Percentiles rank a stretch among this genome's conserved stretches.
These are phyloP conservation scores for Aramus guarauna DNA, from an alignment of 2,113 vertebrate species.

Conservation along the genomic window DNA sequence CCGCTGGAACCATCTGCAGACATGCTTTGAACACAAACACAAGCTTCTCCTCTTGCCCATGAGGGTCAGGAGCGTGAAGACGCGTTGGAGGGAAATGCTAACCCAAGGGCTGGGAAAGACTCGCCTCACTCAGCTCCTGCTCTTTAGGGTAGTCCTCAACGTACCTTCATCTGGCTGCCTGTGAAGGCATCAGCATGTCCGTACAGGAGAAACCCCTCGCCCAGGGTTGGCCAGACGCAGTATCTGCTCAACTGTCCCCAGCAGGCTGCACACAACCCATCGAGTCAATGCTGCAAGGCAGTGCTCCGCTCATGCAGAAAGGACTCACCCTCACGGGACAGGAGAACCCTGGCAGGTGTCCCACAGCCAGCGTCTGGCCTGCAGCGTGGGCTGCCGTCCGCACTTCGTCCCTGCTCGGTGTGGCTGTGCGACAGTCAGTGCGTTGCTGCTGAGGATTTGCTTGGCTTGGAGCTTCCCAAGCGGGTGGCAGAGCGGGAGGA, in stretches of 20 bases:
- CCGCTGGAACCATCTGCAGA: background rate
- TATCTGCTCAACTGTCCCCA: background rate
- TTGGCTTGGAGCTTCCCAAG: background rate
- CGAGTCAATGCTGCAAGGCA: accelerated
- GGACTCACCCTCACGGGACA: accelerated
- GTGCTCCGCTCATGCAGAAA: background rate
- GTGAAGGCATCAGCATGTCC: background rate
- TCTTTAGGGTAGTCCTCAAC: background rate
- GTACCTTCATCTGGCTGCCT: background rate
- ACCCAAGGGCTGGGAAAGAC: background rate
- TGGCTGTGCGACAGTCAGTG: accelerated
- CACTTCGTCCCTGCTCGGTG: background rate
- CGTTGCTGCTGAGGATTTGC: background rate
- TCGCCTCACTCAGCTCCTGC: background rate
- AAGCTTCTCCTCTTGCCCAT: background rate
- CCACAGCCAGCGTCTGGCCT: background rate
- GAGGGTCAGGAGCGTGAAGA: background rate
- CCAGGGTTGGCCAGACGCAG: background rate
- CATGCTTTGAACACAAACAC: background rate
- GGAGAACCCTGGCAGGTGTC: background rate
- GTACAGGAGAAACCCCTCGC: accelerated
- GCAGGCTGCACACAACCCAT: background rate
- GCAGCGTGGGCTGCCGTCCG: accelerated
- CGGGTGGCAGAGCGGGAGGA: background rate
- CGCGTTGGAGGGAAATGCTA: accelerated